Evolutionary conservation across 2,113 vertebrate genomes (phyloP).

Genomic region (Petaurus breviceps): DNA sequence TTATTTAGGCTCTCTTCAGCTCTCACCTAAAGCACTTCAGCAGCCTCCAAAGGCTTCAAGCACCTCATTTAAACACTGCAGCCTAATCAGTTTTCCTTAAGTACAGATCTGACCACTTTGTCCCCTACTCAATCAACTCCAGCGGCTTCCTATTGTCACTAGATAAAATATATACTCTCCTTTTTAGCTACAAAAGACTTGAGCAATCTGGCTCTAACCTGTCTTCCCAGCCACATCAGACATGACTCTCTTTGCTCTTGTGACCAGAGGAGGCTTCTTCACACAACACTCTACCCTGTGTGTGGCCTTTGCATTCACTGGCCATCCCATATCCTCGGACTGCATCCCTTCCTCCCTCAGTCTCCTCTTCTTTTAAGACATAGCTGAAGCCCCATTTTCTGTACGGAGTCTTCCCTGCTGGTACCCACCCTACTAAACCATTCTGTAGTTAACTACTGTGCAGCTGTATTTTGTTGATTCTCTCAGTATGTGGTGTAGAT

Average conservation of each 20-base stretch:
- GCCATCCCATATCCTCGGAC: no score
- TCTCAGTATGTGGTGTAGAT: background rate
- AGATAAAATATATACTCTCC: background rate
- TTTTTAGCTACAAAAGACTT: background rate
- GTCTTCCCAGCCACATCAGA: background rate
- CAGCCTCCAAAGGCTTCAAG: background rate
- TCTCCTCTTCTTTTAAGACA: background rate
- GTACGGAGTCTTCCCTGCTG: background rate
- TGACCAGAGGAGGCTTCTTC: background rate
- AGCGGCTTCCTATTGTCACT: background rate
- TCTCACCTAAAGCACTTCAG: background rate
- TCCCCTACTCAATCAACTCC: background rate
- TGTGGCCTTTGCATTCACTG: no score
- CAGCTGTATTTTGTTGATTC: background rate
- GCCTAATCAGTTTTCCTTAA: background rate
- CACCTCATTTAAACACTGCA: background rate
- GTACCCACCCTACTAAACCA: background rate
- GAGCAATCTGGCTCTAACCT: background rate
- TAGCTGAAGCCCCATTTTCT: background rate
- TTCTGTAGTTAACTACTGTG: background rate
- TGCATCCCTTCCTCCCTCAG: no score
- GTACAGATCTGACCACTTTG: background rate
- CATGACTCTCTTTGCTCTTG: background rate
- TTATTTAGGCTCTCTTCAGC: background rate
- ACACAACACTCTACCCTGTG: no score